Percentiles rank a stretch among this genome's conserved stretches.
These are phyloP conservation scores for Hyperoplus immaculatus DNA, from an alignment of 2,797 vertebrate species.

Conservation along the genomic window DNA sequence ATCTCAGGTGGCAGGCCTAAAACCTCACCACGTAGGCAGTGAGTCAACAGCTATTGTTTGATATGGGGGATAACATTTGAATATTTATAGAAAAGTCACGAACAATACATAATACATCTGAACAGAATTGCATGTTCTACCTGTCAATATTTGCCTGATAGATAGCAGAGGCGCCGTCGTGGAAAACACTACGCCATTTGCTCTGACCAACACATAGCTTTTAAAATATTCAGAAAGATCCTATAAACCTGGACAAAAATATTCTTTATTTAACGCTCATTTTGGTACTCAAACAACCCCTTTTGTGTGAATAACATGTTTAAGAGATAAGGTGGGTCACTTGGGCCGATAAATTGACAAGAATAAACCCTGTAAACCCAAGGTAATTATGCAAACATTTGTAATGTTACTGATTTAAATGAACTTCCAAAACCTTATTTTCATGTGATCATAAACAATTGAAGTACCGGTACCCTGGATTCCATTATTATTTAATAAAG, in stretches of 20 bases:
- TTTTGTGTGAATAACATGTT: background rate
- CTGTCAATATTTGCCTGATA: slow-evolving; percentile 47
- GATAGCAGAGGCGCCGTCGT: background rate
- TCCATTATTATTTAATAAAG: background rate
- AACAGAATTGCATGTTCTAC: slow-evolving; percentile 15
- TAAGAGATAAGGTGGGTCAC: background rate
- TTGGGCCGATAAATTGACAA: background rate
- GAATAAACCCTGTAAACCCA: background rate
- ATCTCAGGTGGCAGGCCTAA: background rate
- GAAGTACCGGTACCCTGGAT: background rate
- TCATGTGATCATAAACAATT: background rate
- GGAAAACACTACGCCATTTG: background rate
- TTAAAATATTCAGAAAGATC: background rate
- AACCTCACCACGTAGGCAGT: background rate
- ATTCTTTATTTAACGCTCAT: background rate
- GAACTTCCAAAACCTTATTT: background rate
- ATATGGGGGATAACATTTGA: slow-evolving; percentile 30
- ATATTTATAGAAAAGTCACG: slow-evolving; percentile 14
- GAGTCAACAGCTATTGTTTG: slow-evolving; percentile 38
- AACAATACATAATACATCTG: background rate
- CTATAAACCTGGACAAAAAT: background rate
- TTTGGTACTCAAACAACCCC: background rate
- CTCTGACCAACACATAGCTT: background rate
- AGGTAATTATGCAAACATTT: no score
- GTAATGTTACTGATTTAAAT: background rate